Conservation (phyloP, 2,797 vertebrate species). For the Holocentrus rufus region DNA sequence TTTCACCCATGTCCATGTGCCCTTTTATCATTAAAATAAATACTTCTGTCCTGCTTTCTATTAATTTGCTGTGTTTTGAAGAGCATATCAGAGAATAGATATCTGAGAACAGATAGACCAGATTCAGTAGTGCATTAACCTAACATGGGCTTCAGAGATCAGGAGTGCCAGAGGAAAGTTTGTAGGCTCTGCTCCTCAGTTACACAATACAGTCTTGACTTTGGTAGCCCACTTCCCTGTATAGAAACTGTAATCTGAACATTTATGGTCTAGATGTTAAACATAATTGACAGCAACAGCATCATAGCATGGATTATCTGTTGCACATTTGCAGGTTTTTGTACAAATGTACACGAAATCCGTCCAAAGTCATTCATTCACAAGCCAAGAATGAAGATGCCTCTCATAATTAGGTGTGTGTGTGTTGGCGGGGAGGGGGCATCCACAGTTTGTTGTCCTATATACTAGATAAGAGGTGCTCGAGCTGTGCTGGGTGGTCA, state of each 20-base stretch:
- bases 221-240: not conserved
- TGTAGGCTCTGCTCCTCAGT: not conserved
- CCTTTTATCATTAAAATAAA: not conserved
- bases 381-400: too few relatives aligned
- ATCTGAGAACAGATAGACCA: not conserved
- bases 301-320: not conserved
- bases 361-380: not conserved
- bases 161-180: not conserved
- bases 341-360: not conserved
- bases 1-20: not conserved
- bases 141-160: too few relatives aligned
- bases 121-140: too few relatives aligned
- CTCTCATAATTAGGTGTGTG: not conserved
- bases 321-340: not conserved
- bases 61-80: not conserved
- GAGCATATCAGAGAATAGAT: too few relatives aligned
- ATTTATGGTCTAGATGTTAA: too few relatives aligned
- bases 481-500: conserved; percentile 18
- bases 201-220: not conserved
- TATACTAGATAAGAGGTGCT: conserved; percentile 55
- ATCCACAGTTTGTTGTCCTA: not conserved
- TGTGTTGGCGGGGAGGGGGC: fast-evolving
- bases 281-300: too few relatives aligned
- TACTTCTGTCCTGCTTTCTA: not conserved
- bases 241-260: too few relatives aligned